Base-by-base conservation (phyloP, 2,888 invertebrate species). In the Isotomurus palustris region DNA sequence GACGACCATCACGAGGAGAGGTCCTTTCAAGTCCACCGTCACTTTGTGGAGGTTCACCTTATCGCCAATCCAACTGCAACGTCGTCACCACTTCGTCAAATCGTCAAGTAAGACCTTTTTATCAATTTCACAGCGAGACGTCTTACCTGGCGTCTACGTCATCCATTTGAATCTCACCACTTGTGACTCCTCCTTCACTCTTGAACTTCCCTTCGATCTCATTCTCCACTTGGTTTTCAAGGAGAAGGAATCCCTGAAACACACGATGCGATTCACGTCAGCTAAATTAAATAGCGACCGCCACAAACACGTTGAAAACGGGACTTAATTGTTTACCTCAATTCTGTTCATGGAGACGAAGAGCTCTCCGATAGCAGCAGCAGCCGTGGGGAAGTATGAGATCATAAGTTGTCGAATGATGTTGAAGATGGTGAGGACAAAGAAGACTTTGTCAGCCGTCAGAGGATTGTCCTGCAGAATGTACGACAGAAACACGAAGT, bases 371-470 rank as follows among this genome's bases (percentile, higher is more conserved):
- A 87, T 81, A 77, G 86, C 86, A 2, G 87, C 84, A 66, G 91
- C 84, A 44, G 87, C 87, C 70, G 87, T 85, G 0, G 95, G 93
- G 71, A 94, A 87, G 76, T 88, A 88, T 19, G 91, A 85, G 40
- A 85, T 85, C 84, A 94, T 87, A n/a, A 88, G 85, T 71, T 87
- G 84, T 28, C 90, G 80, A 59, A 94, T 77, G 52, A 90, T 86
- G 72, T 89, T 91, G 77, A 90, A 94, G 74, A 92, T 87, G 6
- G 91, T 87, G n/a, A 91, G 86, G 51, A 91, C 82, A 60, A 92
- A 88, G 76, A 92, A 93, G 76, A 84, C 88, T 72, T 82, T 74
- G 66, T 85, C 85, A 0, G 90, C 85, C 0, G 85, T 83, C 66
- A 92, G 78, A 2, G 77, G 73, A 67, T 82, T 84, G 25, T 78